These are phyloP conservation scores for Epicauta chinensis DNA, from an alignment of 1,140 invertebrate genomes.

Conservation along the genomic window DNA sequence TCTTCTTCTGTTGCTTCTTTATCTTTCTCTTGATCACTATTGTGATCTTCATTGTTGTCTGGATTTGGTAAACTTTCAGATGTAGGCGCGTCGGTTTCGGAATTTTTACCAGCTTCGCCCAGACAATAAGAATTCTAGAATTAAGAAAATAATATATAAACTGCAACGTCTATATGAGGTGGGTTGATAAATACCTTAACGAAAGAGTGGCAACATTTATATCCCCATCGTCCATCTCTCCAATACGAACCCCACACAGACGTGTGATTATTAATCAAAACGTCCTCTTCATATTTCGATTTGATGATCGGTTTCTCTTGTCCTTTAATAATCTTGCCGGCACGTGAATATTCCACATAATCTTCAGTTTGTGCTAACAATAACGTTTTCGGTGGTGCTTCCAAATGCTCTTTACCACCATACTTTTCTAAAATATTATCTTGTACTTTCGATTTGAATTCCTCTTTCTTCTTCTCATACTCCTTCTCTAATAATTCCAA, in stretches of 20 bases:
- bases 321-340: constrained; percentile 79
- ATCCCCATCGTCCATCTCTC: constrained; percentile 90
- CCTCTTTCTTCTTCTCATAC: constrained; percentile 83
- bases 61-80: background rate
- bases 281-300: constrained; percentile 94
- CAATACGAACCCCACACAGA: constrained; percentile 95
- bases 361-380: constrained; percentile 92
- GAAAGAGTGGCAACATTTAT: constrained; percentile 90
- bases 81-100: constrained; percentile 30
- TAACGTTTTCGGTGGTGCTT: constrained; percentile 77
- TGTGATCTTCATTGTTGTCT: too few species aligned
- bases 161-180: too few species aligned
- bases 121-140: constrained; percentile 78
- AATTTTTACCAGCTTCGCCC: constrained; percentile 65
- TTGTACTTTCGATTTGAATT: constrained; percentile 71
- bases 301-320: constrained; percentile 79
- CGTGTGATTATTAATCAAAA: constrained; percentile 87
- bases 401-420: constrained; percentile 86
- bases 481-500: constrained; percentile 86
- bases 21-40: constrained; percentile 2
- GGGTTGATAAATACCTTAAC: constrained; percentile 67
- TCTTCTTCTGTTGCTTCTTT: constrained; percentile 16
- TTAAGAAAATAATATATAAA: constrained; percentile 5
- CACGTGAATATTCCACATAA: constrained; percentile 93
- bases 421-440: constrained; percentile 78